phyloP scores from a whole-genome alignment of 2,888 invertebrate genomes.

The Erebia aethiops region DNA sequence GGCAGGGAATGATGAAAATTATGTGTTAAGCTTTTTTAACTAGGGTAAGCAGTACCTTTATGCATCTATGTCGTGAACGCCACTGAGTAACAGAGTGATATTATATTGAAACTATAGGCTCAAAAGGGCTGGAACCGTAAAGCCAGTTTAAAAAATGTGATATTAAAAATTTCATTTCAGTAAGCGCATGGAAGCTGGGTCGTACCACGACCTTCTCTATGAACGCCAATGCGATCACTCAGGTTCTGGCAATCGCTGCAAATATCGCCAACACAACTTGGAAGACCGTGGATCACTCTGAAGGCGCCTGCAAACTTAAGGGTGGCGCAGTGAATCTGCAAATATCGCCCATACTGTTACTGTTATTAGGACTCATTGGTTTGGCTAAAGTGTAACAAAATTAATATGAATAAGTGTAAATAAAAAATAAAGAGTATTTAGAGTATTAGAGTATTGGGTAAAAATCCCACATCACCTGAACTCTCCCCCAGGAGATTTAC shows the following conservation, averaged over 20 bases:
- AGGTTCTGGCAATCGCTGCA: background rate
- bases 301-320: background rate
- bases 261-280: background rate
- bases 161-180: background rate
- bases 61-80: too few species aligned
- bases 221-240: background rate
- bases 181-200: slow-evolving; percentile 10
- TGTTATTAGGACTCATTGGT: background rate
- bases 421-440: too few species aligned
- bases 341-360: background rate
- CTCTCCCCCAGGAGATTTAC: too few species aligned
- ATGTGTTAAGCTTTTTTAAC: too few species aligned
- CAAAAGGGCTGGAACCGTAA: too few species aligned
- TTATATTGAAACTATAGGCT: too few species aligned
- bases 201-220: background rate
- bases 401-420: background rate
- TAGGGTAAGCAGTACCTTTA: too few species aligned
- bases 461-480: too few species aligned
- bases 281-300: background rate
- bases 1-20: too few species aligned
- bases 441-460: too few species aligned
- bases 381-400: background rate
- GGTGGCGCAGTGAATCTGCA: background rate
- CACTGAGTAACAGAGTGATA: too few species aligned
- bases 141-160: background rate